Conservation (phyloP, 2,888 invertebrate genomes). For the Stenodema calcarata region DNA sequence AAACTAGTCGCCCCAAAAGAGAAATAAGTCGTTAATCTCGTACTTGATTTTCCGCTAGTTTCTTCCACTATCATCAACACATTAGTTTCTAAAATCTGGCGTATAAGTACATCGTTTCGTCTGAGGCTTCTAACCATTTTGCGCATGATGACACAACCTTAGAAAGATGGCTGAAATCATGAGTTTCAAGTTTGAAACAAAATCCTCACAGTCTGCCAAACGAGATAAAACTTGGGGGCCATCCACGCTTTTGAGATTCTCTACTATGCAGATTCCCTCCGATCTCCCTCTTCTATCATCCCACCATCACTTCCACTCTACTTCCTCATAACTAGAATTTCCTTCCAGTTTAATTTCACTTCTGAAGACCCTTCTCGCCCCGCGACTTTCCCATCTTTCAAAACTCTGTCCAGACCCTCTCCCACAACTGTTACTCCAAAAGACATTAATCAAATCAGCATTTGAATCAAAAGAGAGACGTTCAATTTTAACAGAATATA, state of each 20-base stretch:
- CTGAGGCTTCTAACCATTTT: no score
- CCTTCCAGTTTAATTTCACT: constrained; percentile 25
- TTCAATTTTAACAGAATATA: not conserved
- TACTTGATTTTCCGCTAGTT: no score
- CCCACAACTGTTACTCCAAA: not conserved
- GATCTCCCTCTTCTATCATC: not conserved
- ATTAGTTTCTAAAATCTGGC: no score
- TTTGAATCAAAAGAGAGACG: not conserved
- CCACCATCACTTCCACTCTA: not conserved
- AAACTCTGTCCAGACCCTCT: not conserved
- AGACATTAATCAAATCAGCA: constrained; percentile 16
- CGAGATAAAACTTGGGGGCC: not conserved
- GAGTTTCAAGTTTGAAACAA: not conserved
- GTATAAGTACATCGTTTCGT: no score
- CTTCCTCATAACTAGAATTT: constrained; percentile 20
- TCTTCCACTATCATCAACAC: no score
- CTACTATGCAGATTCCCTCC: not conserved
- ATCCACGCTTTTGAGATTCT: not conserved
- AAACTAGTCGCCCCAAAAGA: no score
- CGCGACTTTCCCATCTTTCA: constrained; percentile 8
- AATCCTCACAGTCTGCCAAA: not conserved
- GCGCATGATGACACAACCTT: not conserved
- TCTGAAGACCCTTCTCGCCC: constrained; percentile 13
- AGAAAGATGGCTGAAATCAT: not conserved
- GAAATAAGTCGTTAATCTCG: no score